Conservation (phyloP, 2,888 invertebrate species). For the Caenorhabditis becei region DNA sequence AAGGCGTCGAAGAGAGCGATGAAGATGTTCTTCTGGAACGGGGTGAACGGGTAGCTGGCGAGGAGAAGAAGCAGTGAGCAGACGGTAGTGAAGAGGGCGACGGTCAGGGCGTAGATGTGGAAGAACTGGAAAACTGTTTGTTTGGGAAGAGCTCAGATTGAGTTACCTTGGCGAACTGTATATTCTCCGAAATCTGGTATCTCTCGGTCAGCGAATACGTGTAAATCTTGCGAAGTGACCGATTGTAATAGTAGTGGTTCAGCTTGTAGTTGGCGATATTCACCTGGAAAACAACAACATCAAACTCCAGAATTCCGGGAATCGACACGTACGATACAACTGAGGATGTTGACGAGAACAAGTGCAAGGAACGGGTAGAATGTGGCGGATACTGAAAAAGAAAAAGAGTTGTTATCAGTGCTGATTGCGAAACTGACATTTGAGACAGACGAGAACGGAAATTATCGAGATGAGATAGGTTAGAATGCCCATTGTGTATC, state of each 20-base stretch:
- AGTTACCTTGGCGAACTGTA: constrained; percentile 49
- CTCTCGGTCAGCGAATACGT: constrained; percentile 49
- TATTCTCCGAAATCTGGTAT: constrained; percentile 47
- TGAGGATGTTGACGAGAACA: constrained; percentile 26
- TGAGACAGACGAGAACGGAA: constrained; percentile 23
- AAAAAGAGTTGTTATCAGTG: background rate
- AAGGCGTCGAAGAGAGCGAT: constrained; percentile 24
- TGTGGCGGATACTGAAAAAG: constrained; percentile 25
- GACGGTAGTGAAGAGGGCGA: constrained; percentile 29
- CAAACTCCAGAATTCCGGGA: background rate
- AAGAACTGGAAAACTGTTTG: constrained; percentile 20
- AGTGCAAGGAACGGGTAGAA: constrained; percentile 41
- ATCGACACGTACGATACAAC: constrained; percentile 34
- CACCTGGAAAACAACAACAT: constrained; percentile 13
- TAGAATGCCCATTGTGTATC: constrained; percentile 35
- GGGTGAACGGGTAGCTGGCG: constrained; percentile 25
- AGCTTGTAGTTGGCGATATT: constrained; percentile 40
- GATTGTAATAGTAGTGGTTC: constrained; percentile 44
- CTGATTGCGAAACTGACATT: constrained; percentile 14
- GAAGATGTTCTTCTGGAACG: constrained; percentile 29
- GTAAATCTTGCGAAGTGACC: constrained; percentile 30
- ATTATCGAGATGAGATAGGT: constrained; percentile 34
- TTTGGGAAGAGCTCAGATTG: no score
- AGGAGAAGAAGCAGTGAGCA: constrained; percentile 33
- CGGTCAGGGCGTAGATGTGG: constrained; percentile 34